Evolutionary conservation across 2,797 vertebrate species (phyloP).

Genomic region (Setipinna tenuifilis): DNA sequence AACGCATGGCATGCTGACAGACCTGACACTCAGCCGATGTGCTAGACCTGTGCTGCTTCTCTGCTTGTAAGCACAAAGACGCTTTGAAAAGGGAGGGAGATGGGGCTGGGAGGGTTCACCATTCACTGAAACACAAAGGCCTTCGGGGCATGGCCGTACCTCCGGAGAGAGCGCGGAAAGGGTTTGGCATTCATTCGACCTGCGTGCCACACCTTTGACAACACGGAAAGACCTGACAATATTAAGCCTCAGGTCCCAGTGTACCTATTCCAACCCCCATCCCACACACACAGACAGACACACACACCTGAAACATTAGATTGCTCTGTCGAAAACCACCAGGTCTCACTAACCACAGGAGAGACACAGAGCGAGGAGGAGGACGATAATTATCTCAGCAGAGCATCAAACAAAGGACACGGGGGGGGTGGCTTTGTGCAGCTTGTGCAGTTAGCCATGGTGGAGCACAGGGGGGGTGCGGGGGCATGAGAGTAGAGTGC

Average conservation of each 20-base stretch:
- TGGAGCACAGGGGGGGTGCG: not conserved
- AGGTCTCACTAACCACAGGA: too few species aligned
- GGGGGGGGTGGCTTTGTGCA: conserved; percentile 12
- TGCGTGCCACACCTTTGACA: not conserved
- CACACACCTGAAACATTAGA: too few species aligned
- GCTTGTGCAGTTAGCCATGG: conserved; percentile 21
- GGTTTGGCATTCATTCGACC: not conserved
- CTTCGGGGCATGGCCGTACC: not conserved
- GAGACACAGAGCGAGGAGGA: too few species aligned
- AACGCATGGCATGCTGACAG: not conserved
- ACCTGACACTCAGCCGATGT: not conserved
- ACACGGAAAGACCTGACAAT: not conserved
- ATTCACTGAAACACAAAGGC: not conserved
- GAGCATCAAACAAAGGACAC: conserved; percentile 37
- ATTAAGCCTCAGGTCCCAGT: not conserved
- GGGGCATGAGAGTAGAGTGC: not conserved
- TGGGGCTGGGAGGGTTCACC: not conserved
- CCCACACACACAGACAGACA: too few species aligned
- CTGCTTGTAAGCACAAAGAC: not conserved
- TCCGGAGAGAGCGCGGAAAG: not conserved
- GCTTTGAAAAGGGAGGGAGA: not conserved
- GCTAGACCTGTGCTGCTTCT: not conserved
- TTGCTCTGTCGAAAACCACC: too few species aligned
- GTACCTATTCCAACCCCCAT: too few species aligned
- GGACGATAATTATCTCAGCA: too few species aligned